These are phyloP conservation scores for Hermatobates lingyangjiaoensis DNA, from an alignment of 1,140 invertebrate genomes.

Conservation along the genomic window DNA sequence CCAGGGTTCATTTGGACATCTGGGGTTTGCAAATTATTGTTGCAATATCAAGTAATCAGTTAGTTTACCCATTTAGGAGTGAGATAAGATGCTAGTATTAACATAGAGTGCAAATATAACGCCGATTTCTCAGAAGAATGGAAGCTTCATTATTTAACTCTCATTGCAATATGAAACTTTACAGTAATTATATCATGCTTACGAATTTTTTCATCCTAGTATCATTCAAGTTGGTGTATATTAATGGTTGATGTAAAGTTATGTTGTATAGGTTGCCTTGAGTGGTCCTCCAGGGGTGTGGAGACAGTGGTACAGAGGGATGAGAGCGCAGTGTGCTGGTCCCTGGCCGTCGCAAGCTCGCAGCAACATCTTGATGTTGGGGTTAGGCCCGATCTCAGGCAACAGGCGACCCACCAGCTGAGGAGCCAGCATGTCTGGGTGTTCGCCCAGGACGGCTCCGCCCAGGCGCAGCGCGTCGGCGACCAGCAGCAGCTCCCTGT, in stretches of 20 bases:
- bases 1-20: no score
- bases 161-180: no score
- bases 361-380: conserved; percentile 68
- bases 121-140: no score
- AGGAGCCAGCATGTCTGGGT: conserved; percentile 89
- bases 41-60: no score
- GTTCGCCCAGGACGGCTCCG: conserved; percentile 69
- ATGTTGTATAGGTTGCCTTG: conserved; percentile 37
- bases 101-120: no score
- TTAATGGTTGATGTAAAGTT: background rate
- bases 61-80: no score
- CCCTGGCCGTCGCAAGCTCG: conserved; percentile 77
- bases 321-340: conserved; percentile 66
- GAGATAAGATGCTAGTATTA: no score
- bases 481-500: conserved; percentile 76
- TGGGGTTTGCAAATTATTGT: no score
- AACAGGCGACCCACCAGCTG: conserved; percentile 82
- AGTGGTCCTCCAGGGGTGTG: conserved; percentile 94
- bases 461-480: conserved; percentile 85
- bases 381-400: conserved; percentile 71
- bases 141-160: no score
- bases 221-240: no score
- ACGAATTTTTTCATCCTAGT: no score
- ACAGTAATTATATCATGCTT: no score
- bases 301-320: conserved; percentile 85